These are phyloP conservation scores for Palloptera scutellata DNA, from an alignment of 2,888 invertebrate species.

Conservation along the genomic window DNA sequence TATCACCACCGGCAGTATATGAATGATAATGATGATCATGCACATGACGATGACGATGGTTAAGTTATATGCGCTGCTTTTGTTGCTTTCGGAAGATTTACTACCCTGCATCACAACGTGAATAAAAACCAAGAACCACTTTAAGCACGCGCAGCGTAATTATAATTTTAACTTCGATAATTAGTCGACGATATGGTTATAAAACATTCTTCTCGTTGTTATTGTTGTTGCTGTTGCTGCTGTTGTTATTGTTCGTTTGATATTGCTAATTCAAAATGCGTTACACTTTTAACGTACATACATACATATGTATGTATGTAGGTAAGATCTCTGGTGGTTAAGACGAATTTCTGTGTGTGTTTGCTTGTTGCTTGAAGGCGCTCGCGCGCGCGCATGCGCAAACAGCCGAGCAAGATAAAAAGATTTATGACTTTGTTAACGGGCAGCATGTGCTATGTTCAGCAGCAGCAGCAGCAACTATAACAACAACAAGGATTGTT, in stretches of 20 bases:
- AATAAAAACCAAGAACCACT: no score
- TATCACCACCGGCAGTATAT: background rate
- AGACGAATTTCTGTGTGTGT: background rate
- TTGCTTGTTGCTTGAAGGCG: background rate
- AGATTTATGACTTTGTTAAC: constrained; percentile 17
- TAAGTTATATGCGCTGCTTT: no score
- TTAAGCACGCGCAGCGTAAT: constrained; percentile 45
- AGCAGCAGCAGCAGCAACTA: background rate
- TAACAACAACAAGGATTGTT: no score
- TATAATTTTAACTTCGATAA: constrained; percentile 60
- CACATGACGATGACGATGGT: no score
- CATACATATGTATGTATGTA: background rate
- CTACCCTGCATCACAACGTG: no score
- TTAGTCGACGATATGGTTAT: constrained; percentile 59
- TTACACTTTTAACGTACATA: background rate
- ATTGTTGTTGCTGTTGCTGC: constrained; percentile 4
- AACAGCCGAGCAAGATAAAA: background rate
- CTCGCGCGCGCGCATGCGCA: constrained; percentile 14
- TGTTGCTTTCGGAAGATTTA: no score
- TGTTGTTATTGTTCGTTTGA: background rate
- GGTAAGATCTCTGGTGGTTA: background rate
- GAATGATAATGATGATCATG: no score
- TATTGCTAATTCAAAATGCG: background rate
- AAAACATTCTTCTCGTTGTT: constrained; percentile 44
- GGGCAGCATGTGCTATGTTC: background rate